Evolutionary conservation across 2,797 vertebrate genomes (phyloP), one percentile per base, ranked within the genome.

Genomic region (Schizopygopsis malacanthus): DNA sequence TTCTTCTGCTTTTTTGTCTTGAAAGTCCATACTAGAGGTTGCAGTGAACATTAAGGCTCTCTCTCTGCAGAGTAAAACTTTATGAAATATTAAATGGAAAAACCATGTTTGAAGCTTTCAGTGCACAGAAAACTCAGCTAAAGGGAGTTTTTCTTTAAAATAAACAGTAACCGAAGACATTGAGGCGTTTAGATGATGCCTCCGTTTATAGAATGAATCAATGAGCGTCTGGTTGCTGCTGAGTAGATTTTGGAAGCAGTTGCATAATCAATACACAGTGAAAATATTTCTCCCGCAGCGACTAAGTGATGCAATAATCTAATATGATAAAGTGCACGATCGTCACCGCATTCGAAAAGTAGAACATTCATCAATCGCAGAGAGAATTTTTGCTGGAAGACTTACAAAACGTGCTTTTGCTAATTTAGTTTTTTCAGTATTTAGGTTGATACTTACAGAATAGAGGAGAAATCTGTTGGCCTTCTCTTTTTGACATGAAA

Each of bases 61-160:
- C 15, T 75, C 28, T 80, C 28, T 52, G 43, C 72, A 83, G 41
- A 79, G 54, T 54, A 67, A 90, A 89, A 89, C 73, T 89, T 85
- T n/a, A 87, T 89, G 18, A 87, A 83, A 89, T 89, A 85, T 87
- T 90, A 76, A 88, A 69, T 41, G 54, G 33, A 12, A 84, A 6
- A 61, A n/a, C 20, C 39, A 76, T 71, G 70, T 81, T 43, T 56
- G 69, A 33, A 70, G 39, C 75, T 25, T 18, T 61, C 5, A 47
- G 25, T 56, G 33, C 28, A 61, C 13, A 41, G n/a, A 16, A 72
- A 83, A 72, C 37, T 28, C 6, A 22, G 11, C 13, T 28, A 25
- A 79, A 71, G 25, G 18, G 33, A 47, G 13, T 78, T 54, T 43
- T 50, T 20, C 28, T 45, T 37, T 69, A 0, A 69, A 50, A 52